Evolutionary conservation across 2,888 invertebrate genomes (phyloP), one percentile per base, ranked within the genome.

Genomic region (Caenorhabditis plicata): DNA sequence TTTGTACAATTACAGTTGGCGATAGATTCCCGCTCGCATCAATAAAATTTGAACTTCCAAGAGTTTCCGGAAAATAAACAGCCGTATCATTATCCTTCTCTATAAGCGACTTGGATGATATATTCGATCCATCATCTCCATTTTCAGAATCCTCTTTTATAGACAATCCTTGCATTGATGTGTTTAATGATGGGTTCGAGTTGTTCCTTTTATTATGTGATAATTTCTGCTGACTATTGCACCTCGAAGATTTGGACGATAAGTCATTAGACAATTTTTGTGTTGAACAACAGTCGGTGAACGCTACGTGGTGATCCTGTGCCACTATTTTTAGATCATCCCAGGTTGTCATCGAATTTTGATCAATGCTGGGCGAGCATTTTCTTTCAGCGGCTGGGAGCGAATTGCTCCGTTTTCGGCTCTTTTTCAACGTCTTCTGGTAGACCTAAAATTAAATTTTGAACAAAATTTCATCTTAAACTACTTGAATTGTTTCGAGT

Each of bases 11-110:
- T 13, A 93, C 90, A 84, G 89, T 88, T 69, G 91, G 88, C 82
- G 94, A 91, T 53, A 98, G 88, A 80, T 93, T 90, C 0, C 98
- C 96, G 73, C 94, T 92, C 75, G 89, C 89, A 25, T 92, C 94
- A 54, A 96, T 94, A 80, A 94, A 98, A 81, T 89, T 88, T 19
- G 88, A 85, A 0, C 95, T 82, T 3, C 81, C 81, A 8, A 78
- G 46, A 8, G 68, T 68, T 49, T 68, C 57, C 0, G 61, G 60
- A 44, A 48, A 66, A 29, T 56, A 63, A 8, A 50, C 46, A 4
- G 58, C 58, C 27, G 50, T 61, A 22, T 53, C 48, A 29, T 44
- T 54, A 19, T 66, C 62, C 32, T 64, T 56, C 13, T 69, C 63
- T 2, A 55, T 60, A n/a, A n/a, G n/a, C 2, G 68, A 68, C 39